A percentile compares a stretch with the other conserved stretches of the same genome.
Evolutionary conservation across 1,140 invertebrate genomes (phyloP).

Genomic region (Armadillidium nasatum): DNA sequence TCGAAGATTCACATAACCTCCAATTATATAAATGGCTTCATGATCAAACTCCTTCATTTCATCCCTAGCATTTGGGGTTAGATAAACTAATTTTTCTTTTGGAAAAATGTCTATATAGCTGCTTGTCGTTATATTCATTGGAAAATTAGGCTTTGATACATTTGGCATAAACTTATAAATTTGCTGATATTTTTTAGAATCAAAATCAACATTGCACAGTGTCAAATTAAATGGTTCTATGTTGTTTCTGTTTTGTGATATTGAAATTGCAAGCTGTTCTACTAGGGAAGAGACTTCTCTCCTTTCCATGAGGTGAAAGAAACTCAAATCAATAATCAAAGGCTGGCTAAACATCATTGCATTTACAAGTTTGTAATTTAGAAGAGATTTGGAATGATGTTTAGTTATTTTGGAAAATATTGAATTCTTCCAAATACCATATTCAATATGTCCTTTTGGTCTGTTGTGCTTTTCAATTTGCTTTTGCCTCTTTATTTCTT

Average conservation of each 20-base stretch:
- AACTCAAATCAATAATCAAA: conserved; percentile 73
- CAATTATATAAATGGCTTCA: conserved; percentile 79
- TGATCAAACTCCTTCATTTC: conserved; percentile 64
- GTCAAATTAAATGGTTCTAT: conserved; percentile 69
- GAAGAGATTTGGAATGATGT: conserved; percentile 59
- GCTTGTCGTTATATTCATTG: conserved; percentile 64
- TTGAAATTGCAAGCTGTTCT: conserved; percentile 60
- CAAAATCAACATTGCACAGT: conserved; percentile 63
- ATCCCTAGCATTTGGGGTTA: conserved; percentile 72
- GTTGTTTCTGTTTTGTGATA: conserved; percentile 61
- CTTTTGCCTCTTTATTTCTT: neutral
- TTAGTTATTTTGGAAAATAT: conserved; percentile 64
- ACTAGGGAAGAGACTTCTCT: conserved; percentile 65
- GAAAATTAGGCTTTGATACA: conserved; percentile 59
- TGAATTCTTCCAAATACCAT: conserved; percentile 60
- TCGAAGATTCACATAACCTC: conserved; percentile 77
- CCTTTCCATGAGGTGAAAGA: conserved; percentile 67
- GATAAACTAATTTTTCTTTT: conserved; percentile 72
- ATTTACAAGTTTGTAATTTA: conserved; percentile 59
- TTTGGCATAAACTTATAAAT: conserved; percentile 63
- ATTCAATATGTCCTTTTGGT: conserved; percentile 51
- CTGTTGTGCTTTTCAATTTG: conserved; percentile 48
- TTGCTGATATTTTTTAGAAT: conserved; percentile 55
- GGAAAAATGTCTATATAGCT: conserved; percentile 81
- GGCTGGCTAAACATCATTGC: conserved; percentile 67